phyloP scores from a whole-genome alignment of 2,888 invertebrate species.

The Diplolepis rosae region DNA sequence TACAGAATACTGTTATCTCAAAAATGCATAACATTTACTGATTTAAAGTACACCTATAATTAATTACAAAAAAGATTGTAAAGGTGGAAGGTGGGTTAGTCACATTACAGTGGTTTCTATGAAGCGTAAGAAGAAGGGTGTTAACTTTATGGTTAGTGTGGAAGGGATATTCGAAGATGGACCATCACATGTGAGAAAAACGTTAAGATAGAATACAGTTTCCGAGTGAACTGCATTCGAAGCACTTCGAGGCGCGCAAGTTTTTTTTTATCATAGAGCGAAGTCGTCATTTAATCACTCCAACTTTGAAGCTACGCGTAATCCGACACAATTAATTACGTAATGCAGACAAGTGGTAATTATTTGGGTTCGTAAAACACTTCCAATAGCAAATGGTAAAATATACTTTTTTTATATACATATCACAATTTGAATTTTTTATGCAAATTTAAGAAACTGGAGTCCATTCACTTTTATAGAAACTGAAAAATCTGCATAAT shows the following conservation, averaged over 20 bases:
- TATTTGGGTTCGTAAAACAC: neutral
- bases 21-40: no score
- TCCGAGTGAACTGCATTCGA: constrained; percentile 54
- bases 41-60: no score
- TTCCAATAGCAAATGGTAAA: neutral
- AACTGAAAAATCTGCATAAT: neutral
- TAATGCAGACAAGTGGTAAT: neutral
- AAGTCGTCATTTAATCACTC: neutral
- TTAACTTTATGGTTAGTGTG: constrained; percentile 34
- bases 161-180: constrained; percentile 51
- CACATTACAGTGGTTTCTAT: no score
- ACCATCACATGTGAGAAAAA: constrained; percentile 45
- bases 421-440: no score
- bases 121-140: constrained; percentile 47
- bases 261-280: neutral
- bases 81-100: no score
- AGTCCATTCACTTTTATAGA: no score
- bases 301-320: neutral
- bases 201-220: constrained; percentile 53
- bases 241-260: constrained; percentile 41
- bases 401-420: neutral
- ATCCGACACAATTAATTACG: neutral
- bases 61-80: no score
- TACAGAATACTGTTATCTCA: no score
- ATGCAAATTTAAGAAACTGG: no score